Base-by-base conservation (phyloP, 2,797 vertebrate species). In the Coregonus suidteri region DNA sequence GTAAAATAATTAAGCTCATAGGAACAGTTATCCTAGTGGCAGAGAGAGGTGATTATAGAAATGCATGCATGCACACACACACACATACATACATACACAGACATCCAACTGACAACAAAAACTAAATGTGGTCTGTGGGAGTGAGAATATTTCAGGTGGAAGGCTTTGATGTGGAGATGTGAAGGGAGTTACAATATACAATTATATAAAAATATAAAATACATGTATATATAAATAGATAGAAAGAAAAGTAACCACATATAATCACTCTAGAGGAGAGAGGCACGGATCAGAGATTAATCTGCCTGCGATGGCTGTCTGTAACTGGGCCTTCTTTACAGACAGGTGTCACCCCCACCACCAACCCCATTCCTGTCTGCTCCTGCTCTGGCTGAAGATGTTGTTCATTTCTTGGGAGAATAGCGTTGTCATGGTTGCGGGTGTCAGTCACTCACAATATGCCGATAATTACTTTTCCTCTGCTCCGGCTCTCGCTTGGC, bases 401-500 rank as follows among this genome's bases (percentile, higher is more conserved):
- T 78, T 79, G 76, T 78, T 79, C 3, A 64, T 74, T 81, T 78
- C 81, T 80, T 41, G 2, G 69, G 81, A 84, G 83, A 89, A 88
- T 83, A 85, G 89, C 79, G 70, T 83, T 86, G 86, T 87, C 83
- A 86, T 73, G 13, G 51, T 73, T 54, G 73, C 74, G 34, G 79
- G 30, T 82, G 84, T 85, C 84, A 84, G 88, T 86, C 89, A 86
- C 83, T 87, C 84, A 86, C 80, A 88, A 87, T 85, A 84, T 80
- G 76, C 71, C 73, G 31, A 83, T 89, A 89, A 92, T 93, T 90
- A 88, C 78, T 83, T 56, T 31, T 41, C 67, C 67, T 80, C 67
- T 70, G 51, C 69, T 82, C 30, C 9, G 34, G 34, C 72, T 75
- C n/a, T n/a, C n/a, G n/a, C n/a, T 76, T 64, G 53, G 37, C 53